Base-by-base conservation (phyloP, 2,113 vertebrate genomes). In the Datnioides undecimradiatus region DNA sequence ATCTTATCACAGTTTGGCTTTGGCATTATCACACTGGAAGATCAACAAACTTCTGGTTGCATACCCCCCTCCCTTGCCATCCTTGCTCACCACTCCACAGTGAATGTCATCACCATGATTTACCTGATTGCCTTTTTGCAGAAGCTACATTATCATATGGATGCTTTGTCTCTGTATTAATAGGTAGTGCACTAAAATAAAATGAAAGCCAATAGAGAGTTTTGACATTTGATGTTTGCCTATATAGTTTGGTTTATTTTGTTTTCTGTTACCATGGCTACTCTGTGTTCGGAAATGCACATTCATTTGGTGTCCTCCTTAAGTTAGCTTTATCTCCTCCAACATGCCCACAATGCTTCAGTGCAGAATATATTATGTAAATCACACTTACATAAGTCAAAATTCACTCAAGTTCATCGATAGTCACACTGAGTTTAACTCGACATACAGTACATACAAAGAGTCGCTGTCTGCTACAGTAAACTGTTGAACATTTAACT, bases 41-140 rank as follows among this genome's bases (percentile, higher is more conserved):
- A 93, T 82, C 85, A 76, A 92, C 80, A 93, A 92, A 92, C 91
- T 93, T 93, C 91, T 93, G 93, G 91, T 93, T 93, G 95, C 96
- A 96, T 94, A 89, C 86, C 87, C 91, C 89, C 80, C 58, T 31
- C 69, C 73, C 73, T 38, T 43, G 48, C 85, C 84, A 91, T 92
- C 86, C 83, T 77, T 84, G 85, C 87, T 90, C 92, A 93, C 95
- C 75, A 64, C 49, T 80, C 73, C 73, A 85, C 68, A 83, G 74
- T 85, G 71, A 85, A 81, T 86, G 68, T 86, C 87, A 82, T 88
- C 41, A 77, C 77, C 84, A 80, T 91, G 57, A 78, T 88, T 86
- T 74, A 76, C 75, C 84, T 80, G 12, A 80, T 78, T 73, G 75
- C 65, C 13, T 34, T 92, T 87, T 82, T 91, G 72, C 73, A 78